Percentiles rank a stretch among this genome's conserved stretches.
Conservation (phyloP, 2,113 vertebrate species). For the Bufo gargarizans region DNA sequence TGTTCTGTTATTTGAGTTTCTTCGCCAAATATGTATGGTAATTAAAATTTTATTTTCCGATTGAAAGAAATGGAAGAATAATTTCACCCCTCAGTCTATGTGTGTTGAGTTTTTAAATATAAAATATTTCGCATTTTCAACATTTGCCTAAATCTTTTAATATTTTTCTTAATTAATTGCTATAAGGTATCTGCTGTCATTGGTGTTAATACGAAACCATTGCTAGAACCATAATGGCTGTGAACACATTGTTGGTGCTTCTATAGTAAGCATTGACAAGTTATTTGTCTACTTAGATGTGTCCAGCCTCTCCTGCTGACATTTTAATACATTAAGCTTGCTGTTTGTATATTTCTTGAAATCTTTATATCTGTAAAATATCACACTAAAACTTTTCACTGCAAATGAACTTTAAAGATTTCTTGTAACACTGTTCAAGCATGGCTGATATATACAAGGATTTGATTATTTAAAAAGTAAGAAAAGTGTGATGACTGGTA, state of each 20-base stretch:
- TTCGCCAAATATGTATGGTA: not conserved
- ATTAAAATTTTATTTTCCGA: not conserved
- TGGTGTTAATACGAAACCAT: not conserved
- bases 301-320: conserved; percentile 19
- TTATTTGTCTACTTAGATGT: not conserved
- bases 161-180: not conserved
- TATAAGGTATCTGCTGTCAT: not conserved
- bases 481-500: conserved; percentile 17
- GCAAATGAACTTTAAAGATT: not conserved
- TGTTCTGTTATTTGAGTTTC: not conserved
- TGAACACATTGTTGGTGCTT: conserved; percentile 20
- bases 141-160: not conserved
- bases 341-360: conserved; percentile 46
- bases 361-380: conserved; percentile 45
- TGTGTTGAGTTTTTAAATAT: not conserved
- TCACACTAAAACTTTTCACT: not conserved
- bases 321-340: conserved; percentile 45
- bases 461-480: conserved; percentile 12
- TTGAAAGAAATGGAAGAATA: not conserved
- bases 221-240: not conserved
- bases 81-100: not conserved
- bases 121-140: not conserved
- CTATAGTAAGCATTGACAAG: conserved; percentile 5
- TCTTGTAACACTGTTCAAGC: conserved; percentile 34
- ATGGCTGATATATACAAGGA: conserved; percentile 31